phyloP scores from a whole-genome alignment of 1,140 invertebrate genomes.

The Drosophila equinoxialis region DNA sequence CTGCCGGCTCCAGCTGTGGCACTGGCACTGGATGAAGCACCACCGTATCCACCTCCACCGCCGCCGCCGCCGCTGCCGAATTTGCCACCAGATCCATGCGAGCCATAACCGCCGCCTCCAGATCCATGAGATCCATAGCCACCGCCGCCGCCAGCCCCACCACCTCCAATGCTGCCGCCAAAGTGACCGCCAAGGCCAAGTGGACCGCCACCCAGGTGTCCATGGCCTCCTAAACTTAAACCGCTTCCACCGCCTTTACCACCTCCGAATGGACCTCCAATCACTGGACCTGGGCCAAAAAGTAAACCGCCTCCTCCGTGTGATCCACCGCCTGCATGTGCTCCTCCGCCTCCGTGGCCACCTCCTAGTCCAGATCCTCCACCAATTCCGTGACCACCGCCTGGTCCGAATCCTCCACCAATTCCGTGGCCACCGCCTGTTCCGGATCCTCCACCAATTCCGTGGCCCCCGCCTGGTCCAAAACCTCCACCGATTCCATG shows the following conservation, averaged over 20 bases:
- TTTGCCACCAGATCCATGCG: constrained; percentile 4
- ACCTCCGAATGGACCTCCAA: constrained; percentile 19
- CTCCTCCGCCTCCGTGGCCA: constrained; percentile 23
- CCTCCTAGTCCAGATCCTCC: constrained; percentile 24
- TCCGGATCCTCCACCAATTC: constrained; percentile 19
- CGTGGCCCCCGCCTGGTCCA: constrained; percentile 26
- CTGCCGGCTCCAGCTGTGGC: constrained; percentile 8
- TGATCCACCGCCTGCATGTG: neutral
- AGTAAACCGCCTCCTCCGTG: neutral
- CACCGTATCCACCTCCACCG: constrained; percentile 35
- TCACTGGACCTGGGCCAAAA: no score
- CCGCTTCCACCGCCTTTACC: constrained; percentile 17
- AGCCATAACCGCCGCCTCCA: constrained; percentile 9
- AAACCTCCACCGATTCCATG: constrained; percentile 15
- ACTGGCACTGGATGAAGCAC: constrained; percentile 41
- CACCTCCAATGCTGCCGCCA: constrained; percentile 16
- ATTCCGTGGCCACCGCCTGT: neutral
- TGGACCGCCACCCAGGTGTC: constrained; percentile 19
- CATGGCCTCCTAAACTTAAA: constrained; percentile 3
- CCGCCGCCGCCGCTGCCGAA: constrained; percentile 19
- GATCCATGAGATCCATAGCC: constrained; percentile 26
- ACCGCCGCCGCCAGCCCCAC: constrained; percentile 15
- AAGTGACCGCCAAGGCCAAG: constrained; percentile 20
- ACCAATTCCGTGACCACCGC: constrained; percentile 22
- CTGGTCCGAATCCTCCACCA: constrained; percentile 12